phyloP scores from a whole-genome alignment of 2,888 invertebrate genomes.

The Anarsia innoxiella region DNA sequence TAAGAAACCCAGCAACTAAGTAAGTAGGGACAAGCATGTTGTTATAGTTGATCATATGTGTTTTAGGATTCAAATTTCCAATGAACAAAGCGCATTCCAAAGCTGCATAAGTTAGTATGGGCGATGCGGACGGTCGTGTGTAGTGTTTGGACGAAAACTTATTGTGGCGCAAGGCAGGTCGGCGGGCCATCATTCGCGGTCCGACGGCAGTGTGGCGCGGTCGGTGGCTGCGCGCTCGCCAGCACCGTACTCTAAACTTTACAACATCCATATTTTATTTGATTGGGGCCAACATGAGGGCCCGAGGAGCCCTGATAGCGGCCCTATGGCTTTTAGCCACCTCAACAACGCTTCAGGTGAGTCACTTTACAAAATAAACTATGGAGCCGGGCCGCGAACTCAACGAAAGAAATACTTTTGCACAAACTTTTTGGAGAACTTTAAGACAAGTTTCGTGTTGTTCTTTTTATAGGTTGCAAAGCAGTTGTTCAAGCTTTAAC shows the following conservation, averaged over 20 bases:
- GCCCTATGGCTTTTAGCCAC: slow-evolving; percentile 43
- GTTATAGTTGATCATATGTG: no score
- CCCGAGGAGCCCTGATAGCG: slow-evolving; percentile 35
- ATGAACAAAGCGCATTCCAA: slow-evolving; percentile 32
- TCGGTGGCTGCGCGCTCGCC: slow-evolving; percentile 48
- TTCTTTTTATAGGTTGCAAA: slow-evolving; percentile 13
- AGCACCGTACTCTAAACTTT: slow-evolving; percentile 41
- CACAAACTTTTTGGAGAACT: slow-evolving; percentile 28
- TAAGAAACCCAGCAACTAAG: no score
- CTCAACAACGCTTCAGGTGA: slow-evolving; percentile 30
- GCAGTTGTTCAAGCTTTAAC: no score
- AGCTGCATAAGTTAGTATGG: slow-evolving; percentile 24
- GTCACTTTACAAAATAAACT: slow-evolving; percentile 14
- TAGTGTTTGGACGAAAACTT: slow-evolving; percentile 32
- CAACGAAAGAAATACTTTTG: slow-evolving; percentile 25
- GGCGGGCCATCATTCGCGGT: slow-evolving; percentile 49
- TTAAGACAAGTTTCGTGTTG: slow-evolving; percentile 18
- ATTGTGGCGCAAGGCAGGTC: slow-evolving; percentile 26
- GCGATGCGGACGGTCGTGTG: slow-evolving; percentile 25
- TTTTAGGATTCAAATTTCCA: slow-evolving; percentile 19
- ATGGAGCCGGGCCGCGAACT: slow-evolving; percentile 7
- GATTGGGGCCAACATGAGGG: slow-evolving; percentile 45
- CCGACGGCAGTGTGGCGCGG: slow-evolving; percentile 54
- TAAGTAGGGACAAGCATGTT: no score
- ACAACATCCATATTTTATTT: slow-evolving; percentile 32